Conservation (phyloP, 2,113 vertebrate genomes). For the Rousettus leschenaultii region DNA sequence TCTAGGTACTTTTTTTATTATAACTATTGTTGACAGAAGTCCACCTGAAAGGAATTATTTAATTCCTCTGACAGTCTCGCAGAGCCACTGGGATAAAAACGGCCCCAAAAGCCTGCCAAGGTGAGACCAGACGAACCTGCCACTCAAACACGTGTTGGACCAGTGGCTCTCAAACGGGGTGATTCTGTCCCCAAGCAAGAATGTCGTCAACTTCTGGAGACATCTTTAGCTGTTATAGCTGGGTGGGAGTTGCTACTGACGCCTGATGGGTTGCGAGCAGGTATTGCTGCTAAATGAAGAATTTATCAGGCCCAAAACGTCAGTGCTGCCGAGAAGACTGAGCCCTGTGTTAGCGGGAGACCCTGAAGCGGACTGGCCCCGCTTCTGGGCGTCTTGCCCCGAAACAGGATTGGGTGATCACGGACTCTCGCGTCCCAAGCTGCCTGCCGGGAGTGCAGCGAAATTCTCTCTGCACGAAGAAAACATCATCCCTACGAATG, state of each 20-base stretch:
- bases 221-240: background rate
- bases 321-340: accelerated
- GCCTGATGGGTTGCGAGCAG: background rate
- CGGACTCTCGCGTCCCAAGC: background rate
- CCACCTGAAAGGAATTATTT: background rate
- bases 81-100: background rate
- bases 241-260: accelerated
- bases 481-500: background rate
- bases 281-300: background rate
- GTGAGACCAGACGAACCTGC: background rate
- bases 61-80: background rate
- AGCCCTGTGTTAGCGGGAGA: background rate
- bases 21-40: background rate
- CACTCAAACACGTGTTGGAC: accelerated
- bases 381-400: background rate
- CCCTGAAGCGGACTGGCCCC: background rate
- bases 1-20: background rate
- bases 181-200: background rate
- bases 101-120: background rate
- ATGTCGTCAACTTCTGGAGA: background rate
- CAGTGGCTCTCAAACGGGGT: background rate
- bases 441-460: background rate
- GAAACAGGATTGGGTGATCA: accelerated
- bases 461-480: background rate
- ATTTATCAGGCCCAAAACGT: background rate